Evolutionary conservation across 2,797 vertebrate species (phyloP).

Genomic region (Glossophaga mutica): DNA sequence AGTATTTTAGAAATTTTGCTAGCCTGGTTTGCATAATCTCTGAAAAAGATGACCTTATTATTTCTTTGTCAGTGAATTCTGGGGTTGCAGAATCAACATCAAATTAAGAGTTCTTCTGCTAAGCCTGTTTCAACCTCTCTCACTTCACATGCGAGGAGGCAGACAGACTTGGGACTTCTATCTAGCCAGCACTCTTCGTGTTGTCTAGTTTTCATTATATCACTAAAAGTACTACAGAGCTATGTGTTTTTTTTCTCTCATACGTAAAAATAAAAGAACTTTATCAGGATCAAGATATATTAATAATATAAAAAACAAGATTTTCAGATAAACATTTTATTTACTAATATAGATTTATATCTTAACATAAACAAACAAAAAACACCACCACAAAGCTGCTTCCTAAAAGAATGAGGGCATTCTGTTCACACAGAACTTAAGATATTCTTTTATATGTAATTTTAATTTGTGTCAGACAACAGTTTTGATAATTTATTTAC

Average conservation of each 20-base stretch:
- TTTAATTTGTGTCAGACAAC: background rate
- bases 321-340: background rate
- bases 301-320: background rate
- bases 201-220: background rate
- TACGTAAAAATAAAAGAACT: background rate
- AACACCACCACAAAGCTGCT: background rate
- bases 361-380: background rate
- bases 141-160: background rate
- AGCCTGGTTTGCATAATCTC: background rate
- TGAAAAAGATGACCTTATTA: constrained; percentile 35
- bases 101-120: constrained; percentile 11
- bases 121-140: background rate
- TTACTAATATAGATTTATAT: background rate
- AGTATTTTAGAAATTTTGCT: background rate
- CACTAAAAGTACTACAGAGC: background rate
- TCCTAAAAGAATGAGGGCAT: background rate
- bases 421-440: background rate
- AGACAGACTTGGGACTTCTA: background rate
- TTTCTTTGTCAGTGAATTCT: constrained; percentile 16
- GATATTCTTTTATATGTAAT: background rate
- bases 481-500: background rate
- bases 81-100: background rate
- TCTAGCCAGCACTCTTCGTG: background rate
- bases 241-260: background rate
- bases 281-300: background rate